Evolutionary conservation across 2,797 vertebrate genomes (phyloP).

Genomic region (Nannoperca australis): DNA sequence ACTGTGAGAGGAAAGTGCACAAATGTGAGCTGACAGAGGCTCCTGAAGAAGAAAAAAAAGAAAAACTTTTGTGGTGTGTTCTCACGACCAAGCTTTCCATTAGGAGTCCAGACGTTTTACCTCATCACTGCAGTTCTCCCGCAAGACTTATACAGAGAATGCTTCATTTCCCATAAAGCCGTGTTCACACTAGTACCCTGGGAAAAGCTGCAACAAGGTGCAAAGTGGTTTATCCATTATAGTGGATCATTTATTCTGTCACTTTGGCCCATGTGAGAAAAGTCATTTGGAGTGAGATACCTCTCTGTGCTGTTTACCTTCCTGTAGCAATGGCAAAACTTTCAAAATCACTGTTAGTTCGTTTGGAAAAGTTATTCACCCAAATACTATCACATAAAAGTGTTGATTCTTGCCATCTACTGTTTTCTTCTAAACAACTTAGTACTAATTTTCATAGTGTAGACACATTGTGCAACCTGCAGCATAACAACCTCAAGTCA

Average conservation of each 20-base stretch:
- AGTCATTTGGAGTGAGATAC: slow-evolving; percentile 49
- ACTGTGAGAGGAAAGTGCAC: slow-evolving; percentile 34
- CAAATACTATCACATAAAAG: not conserved
- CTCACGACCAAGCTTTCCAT: slow-evolving; percentile 63
- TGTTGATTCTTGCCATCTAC: not conserved
- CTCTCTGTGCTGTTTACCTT: slow-evolving; percentile 6
- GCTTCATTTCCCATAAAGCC: slow-evolving; percentile 68
- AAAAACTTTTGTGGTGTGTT: slow-evolving; percentile 55
- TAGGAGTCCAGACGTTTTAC: slow-evolving; percentile 73
- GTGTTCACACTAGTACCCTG: slow-evolving; percentile 69
- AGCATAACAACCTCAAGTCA: slow-evolving; percentile 24
- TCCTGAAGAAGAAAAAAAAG: not conserved
- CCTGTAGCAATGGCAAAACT: slow-evolving; percentile 11
- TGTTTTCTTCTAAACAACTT: not conserved
- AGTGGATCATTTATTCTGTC: slow-evolving; percentile 64
- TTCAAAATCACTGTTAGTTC: slow-evolving; percentile 28
- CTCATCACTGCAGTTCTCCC: slow-evolving; percentile 66
- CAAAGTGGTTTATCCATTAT: slow-evolving; percentile 79
- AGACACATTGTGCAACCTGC: slow-evolving; percentile 6
- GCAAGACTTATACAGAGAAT: slow-evolving; percentile 50
- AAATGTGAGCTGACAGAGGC: slow-evolving; percentile 52
- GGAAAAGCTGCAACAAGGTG: slow-evolving; percentile 75
- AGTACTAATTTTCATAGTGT: not conserved
- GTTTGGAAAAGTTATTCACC: slow-evolving; percentile 18
- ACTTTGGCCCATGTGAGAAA: slow-evolving; percentile 60